phyloP scores from a whole-genome alignment of 2,113 vertebrate species.

The Desmodus rotundus region DNA sequence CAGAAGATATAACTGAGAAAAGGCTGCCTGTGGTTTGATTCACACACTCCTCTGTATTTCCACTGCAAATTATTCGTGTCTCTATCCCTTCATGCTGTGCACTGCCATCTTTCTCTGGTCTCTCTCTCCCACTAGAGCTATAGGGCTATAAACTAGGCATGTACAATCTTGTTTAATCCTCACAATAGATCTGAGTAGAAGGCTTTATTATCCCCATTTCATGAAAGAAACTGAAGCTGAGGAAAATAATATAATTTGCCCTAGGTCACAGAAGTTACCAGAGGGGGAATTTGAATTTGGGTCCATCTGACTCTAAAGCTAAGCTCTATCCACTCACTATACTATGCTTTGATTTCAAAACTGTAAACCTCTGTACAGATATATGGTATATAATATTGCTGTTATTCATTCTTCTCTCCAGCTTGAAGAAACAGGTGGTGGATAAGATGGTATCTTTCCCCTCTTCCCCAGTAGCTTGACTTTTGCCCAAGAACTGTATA shows the following conservation, averaged over 20 bases:
- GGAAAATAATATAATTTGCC: not conserved
- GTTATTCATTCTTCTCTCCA: not conserved
- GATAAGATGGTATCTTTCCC: not conserved
- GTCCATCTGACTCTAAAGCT: not conserved
- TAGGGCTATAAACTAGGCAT: not conserved
- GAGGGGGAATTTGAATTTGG: not conserved
- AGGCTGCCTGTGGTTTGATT: not conserved
- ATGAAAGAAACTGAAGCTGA: conserved; percentile 2
- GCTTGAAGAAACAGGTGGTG: not conserved
- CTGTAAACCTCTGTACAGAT: not conserved
- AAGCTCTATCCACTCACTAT: not conserved
- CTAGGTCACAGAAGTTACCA: not conserved
- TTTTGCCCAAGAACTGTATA: not conserved
- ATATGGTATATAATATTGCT: not conserved
- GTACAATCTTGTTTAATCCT: not conserved
- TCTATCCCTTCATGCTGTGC: not conserved
- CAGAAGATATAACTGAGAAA: not conserved
- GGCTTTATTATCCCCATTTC: not conserved
- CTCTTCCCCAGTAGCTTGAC: not conserved
- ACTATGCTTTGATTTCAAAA: not conserved
- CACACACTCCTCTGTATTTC: not conserved
- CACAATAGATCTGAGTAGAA: not conserved
- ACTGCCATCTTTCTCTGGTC: not conserved
- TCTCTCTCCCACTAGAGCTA: not conserved
- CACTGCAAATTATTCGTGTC: not conserved